Base-by-base conservation (phyloP, 2,888 invertebrate genomes). In the Chymomyza fuscimana region DNA sequence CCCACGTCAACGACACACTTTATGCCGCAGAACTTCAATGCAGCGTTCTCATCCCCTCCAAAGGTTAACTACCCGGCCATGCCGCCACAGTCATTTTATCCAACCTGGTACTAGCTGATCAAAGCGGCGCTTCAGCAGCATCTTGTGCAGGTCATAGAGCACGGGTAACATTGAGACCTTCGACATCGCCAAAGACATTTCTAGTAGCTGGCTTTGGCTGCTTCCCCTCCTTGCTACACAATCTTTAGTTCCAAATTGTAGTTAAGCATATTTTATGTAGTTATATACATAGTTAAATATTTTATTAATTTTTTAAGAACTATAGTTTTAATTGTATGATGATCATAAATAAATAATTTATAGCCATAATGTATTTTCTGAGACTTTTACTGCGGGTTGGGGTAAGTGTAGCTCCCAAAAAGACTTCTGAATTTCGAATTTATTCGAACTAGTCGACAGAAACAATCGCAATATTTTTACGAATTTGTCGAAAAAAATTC, bases 21-120 rank as follows among this genome's bases (percentile, higher is more conserved):
- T 52, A 91, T 91, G 91, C 90, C 90, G 62, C 91, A 91, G 51
- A 91, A 90, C 77, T 91, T 91, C 78, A 86, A 88, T 74, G 78
- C 89, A 4, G 82, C 90, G 60, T 91, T 91, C 72, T 80, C 86
- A 1, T 90, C 91, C 36, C 86, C 91, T 52, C 79, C 90, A 9
- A 91, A 91, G 76, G 83, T 89, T 66, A 91, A 87, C 76, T 91
- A 91, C 60, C 72, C 88, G n/a, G 76, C 87, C 6, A 89, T 90
- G 77, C 86, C 91, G 16, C 88, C 90, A 0, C 91, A 91, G 64
- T 77, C 86, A 5, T 85, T 85, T 62, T 87, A 87, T 73, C 82
- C 80, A 12, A 75, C 81, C 58, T 85, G 83, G 80, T 81, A 82
- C 64, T 82, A 71, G 32, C 22, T 40, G 58, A 58, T 58, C 22